Conservation (phyloP, 2,888 invertebrate genomes). For the Himalopsyche tibetana region DNA sequence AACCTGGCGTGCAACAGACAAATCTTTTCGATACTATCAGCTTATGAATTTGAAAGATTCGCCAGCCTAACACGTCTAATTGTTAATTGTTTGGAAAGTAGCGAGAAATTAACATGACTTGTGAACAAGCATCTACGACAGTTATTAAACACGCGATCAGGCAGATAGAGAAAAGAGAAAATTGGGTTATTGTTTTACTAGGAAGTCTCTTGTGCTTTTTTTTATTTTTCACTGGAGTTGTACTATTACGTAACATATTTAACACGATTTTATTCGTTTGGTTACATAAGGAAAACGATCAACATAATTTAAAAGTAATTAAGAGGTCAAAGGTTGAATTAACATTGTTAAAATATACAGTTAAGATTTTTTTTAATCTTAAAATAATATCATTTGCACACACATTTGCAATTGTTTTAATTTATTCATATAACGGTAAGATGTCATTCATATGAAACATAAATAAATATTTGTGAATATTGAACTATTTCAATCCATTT, state of each 20-base stretch:
- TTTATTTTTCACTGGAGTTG: not conserved
- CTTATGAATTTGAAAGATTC: not conserved
- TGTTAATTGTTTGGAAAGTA: constrained; percentile 30
- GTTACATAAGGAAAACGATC: not conserved
- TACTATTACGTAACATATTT: not conserved
- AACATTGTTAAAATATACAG: not conserved
- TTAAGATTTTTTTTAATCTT: not conserved
- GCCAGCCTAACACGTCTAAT: constrained; percentile 8
- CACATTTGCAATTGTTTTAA: too few species aligned
- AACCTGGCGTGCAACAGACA: not conserved
- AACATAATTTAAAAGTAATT: not conserved
- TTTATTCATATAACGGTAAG: too few species aligned
- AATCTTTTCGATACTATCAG: not conserved
- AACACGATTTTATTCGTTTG: not conserved
- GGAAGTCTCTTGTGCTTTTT: not conserved
- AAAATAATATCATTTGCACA: too few species aligned
- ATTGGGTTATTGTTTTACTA: constrained; percentile 48
- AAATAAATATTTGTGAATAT: too few species aligned
- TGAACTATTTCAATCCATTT: too few species aligned
- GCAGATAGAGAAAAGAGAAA: constrained; percentile 48
- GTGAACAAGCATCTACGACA: not conserved
- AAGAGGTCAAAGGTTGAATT: not conserved
- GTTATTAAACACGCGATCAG: constrained; percentile 27
- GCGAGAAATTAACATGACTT: constrained; percentile 21
- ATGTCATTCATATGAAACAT: too few species aligned